Base-by-base conservation (phyloP, 2,888 invertebrate species). In the Koerneria pararmatus region DNA sequence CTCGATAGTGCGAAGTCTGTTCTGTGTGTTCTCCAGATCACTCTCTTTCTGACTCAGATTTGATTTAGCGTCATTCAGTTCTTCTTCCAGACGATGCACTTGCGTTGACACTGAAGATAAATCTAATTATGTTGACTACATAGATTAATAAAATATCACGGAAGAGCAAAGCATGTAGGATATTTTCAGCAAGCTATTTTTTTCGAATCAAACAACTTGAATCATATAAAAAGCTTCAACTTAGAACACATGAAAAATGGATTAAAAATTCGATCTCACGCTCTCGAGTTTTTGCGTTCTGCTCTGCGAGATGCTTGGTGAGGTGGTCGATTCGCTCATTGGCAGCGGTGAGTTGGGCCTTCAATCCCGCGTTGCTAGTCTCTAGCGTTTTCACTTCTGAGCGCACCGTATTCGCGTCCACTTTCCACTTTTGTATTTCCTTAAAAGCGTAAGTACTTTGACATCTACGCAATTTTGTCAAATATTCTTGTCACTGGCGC, bases 351-450 rank as follows among this genome's bases (percentile, higher is more conserved):
- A 82, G 62, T 57, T 82, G 82, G 19, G 78, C 77, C 68, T 80
- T 82, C 54, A 82, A 68, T 6, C 75, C 79, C 32, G 74, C 72
- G 57, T 78, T 74, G 32, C 74, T 72, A 3, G 80, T 77, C 61
- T 82, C 82, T 5, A 82, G 64, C 11, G 80, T 74, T 64, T 80
- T 82, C 15, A 75, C 70, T 61, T 82, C 82, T 4, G 80, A 79
- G 3, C 80, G 72, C 15, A 73, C 75, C 5, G 79, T 73, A 70
- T 76, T 82, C 1, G 79, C 71, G 49, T 82, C 82, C 19, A 74
- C 77, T 70, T 82, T 82, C 80, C 82, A 80, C 64, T 79, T 82
- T 72, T 82, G 81, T 27, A 82, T 74, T 69, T 81, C 81, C 74
- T 76, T 48, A 61, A 64, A 29, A 1, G 49, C n/a, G 4, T 62